Evolutionary conservation across 2,113 vertebrate genomes (phyloP).

Genomic region (Platichthys flesus): DNA sequence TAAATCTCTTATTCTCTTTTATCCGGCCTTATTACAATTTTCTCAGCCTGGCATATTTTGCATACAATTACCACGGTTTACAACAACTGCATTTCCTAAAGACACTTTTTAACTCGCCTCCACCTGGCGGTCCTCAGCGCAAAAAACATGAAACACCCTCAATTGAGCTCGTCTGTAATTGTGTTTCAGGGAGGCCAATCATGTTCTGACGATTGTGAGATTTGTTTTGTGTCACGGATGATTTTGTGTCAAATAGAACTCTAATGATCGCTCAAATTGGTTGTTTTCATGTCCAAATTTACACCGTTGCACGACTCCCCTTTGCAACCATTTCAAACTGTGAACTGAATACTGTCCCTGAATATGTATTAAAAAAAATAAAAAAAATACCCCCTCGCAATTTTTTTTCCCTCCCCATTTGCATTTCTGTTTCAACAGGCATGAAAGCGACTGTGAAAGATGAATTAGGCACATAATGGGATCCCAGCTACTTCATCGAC

Average conservation of each 20-base stretch:
- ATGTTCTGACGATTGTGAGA: slow-evolving; percentile 68
- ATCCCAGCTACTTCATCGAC: slow-evolving; percentile 62
- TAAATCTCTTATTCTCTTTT: slow-evolving; percentile 62
- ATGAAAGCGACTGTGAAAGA: slow-evolving; percentile 70
- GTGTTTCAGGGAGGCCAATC: slow-evolving; percentile 69
- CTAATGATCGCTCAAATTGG: slow-evolving; percentile 80
- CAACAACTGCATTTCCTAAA: slow-evolving; percentile 52
- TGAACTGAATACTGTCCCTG: slow-evolving; percentile 55
- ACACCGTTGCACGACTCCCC: slow-evolving; percentile 66
- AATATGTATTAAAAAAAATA: background rate
- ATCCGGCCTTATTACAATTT: slow-evolving; percentile 59
- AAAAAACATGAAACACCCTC: slow-evolving; percentile 62
- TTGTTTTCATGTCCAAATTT: slow-evolving; percentile 81
- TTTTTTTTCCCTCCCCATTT: slow-evolving; percentile 56
- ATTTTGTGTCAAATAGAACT: slow-evolving; percentile 78
- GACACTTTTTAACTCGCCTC: slow-evolving; percentile 53
- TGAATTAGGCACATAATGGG: slow-evolving; percentile 69
- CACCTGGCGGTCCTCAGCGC: slow-evolving; percentile 58
- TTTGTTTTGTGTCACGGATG: slow-evolving; percentile 83
- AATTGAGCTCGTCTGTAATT: slow-evolving; percentile 74
- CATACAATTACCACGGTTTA: slow-evolving; percentile 59
- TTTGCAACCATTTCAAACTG: slow-evolving; percentile 65
- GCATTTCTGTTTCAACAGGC: slow-evolving; percentile 68
- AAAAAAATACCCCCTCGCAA: slow-evolving; percentile 29
- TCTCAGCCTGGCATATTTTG: slow-evolving; percentile 52